Evolutionary conservation across 2,888 invertebrate species (phyloP), one percentile per base, ranked within the genome.

Genomic region (Diaphora mendica): DNA sequence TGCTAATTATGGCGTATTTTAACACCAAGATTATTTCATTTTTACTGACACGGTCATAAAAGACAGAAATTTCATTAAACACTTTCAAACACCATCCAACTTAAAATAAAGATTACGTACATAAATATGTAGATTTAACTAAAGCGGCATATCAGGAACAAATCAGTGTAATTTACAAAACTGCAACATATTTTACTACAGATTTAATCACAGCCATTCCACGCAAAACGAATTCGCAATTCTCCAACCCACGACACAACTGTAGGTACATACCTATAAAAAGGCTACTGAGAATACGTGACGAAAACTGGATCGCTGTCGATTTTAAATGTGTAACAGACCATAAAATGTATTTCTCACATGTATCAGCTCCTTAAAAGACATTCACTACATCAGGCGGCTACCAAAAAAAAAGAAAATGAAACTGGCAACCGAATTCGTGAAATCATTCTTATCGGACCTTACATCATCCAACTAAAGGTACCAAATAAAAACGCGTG

Each of bases 371-470:
- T 86, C 84, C 86, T 85, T 87, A 85, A 86, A 88, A 87, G 86
- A 85, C 85, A 81, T 85, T 83, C 82, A 78, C 79, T 77, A 85
- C 81, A 74, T 77, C 78, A 71, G 79, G 78, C 81, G 81, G 88
- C 89, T 90, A 89, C 91, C 84, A 90, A 88, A 88, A 88, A 85
- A 83, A 75, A 80, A 72, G 64, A 72, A 68, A 84, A 84, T 75
- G 78, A 82, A 55, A 83, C 72, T 85, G 84, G 84, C 82, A 84
- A 85, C 85, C 85, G 83, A 82, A 81, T 89, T 87, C 87, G 83
- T 83, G 59, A 90, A 89, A 89, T 88, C 85, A 84, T 80, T 82
- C 89, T 93, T 92, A 92, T 92, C 91, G 78, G 76, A 73, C 86
- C 85, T 89, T 86, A 87, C 85, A 89, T 91, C 90, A 86, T 79